These are phyloP conservation scores for Argentina silus DNA, from an alignment of 2,797 vertebrate genomes.

Conservation along the genomic window DNA sequence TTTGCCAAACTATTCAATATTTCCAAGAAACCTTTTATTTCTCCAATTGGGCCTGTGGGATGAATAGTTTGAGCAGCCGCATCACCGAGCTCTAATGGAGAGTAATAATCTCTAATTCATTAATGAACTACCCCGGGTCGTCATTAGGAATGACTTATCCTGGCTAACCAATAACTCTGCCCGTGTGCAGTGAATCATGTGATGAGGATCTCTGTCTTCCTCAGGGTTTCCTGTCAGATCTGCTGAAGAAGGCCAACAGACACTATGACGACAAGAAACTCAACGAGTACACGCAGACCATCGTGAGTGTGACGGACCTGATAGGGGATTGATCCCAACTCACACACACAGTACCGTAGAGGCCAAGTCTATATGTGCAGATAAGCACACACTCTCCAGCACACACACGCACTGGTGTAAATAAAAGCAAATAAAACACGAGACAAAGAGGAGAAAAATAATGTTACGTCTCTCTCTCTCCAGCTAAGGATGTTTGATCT, in stretches of 20 bases:
- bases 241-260: constrained; percentile 94
- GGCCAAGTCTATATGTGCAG: background rate
- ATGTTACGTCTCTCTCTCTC: constrained; percentile 12
- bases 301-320: constrained; percentile 79
- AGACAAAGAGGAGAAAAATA: background rate
- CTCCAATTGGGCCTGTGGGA: too few species aligned
- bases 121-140: too few species aligned
- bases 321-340: constrained; percentile 6
- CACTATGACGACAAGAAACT: constrained; percentile 92
- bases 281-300: constrained; percentile 94
- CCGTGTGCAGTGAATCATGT: background rate
- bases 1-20: too few species aligned
- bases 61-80: too few species aligned
- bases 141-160: too few species aligned
- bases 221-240: constrained; percentile 93
- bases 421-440: background rate
- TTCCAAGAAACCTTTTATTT: too few species aligned
- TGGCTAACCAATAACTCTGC: background rate
- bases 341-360: constrained; percentile 7
- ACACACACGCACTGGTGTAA: constrained; percentile 5
- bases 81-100: too few species aligned
- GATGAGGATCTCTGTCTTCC: constrained; percentile 8
- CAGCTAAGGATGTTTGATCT: constrained; percentile 96
- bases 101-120: too few species aligned
- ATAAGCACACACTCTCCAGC: background rate